Evolutionary conservation across 2,888 invertebrate species (phyloP), one percentile per base, ranked within the genome.

Genomic region (Caenorhabditis sulstoni): DNA sequence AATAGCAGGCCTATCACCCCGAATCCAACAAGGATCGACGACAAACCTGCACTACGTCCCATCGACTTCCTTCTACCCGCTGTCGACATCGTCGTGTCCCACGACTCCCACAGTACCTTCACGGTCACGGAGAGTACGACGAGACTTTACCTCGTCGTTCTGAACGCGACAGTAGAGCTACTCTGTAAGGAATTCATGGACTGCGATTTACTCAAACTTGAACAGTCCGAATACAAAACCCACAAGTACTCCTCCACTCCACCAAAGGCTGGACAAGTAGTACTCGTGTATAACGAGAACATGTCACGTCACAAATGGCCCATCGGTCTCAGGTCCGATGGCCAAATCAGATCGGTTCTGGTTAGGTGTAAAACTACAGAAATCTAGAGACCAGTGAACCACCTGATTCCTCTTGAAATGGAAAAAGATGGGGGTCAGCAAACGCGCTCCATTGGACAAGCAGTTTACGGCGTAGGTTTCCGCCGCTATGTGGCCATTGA

Each of bases 1-100:
- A 70, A 70, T 16, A 39, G 45, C 12, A n/a, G 70, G 0, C 70
- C 70, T 3, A n/a, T 70, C n/a, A 52, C 22, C 0, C 14, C 52
- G 8, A 59, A 50, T 11, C 12, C 35, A 0, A 47, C 5, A 7
- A n/a, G 14, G 1, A 12, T 11, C 3, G 5, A 53, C 1, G 70
- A 61, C 11, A 14, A 44, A 16, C 16, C 37, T 0, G 53, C 61
- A 1, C n/a, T 70, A 0, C 18, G 70, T 1, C 70, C 70, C 1
- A 37, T 55, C 7, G 61, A 70, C 12, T 61, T 58, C 37, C 23
- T 39, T 1, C 8, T 58, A 2, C 67, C 67, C 4, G 11, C 7
- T 8, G 41, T 41, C 41, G 2, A 41, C 4, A 4, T 41, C 2
- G 41, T 11, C 2, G 12, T 41, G 3, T 11, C 41, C 3, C 2